Base-by-base conservation (phyloP, 2,113 vertebrate species). In the Bubalus kerabau region DNA sequence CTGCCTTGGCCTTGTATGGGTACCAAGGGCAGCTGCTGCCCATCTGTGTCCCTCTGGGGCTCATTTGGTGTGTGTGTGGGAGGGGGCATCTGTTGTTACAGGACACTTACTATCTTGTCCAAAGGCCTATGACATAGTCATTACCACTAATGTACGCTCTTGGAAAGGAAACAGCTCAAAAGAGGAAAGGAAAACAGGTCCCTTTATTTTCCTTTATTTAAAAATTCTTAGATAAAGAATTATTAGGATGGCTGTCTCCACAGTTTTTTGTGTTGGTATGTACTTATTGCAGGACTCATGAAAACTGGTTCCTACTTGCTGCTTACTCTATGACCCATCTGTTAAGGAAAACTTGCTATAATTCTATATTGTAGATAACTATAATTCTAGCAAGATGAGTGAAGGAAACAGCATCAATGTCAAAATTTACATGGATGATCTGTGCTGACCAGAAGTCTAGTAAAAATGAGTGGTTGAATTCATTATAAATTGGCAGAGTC, bases 281-380 rank as follows among this genome's bases (percentile, higher is more conserved):
- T 90, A 86, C 89, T 96, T 95, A 2, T 64, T 88, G 93, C 62
- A 94, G 64, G 98, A 97, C 92, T 96, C 60, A 81, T 81, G 76
- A 97, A 98, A 97, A 76, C 81, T 4, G 0, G 28, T 86, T 97
- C 83, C 67, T 4, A 0, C 36, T 96, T 30, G n/a, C 40, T 97
- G 59, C 83, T 96, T 85, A 62, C 88, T 97, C 36, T 85, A 19
- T 96, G 87, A 89, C 81, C 32, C 32, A 97, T 87, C 94, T 81
- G 83, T 80, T 43, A 30, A 50, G 52, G 84, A 93, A 43, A 97
- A 97, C 90, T 67, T 36, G 2, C 60, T 74, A 2, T 84, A n/a
- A 67, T 67, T 67, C 62, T 94, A 91, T 88, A 32, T 88, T 46
- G 36, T 17, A 84, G 60, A 40, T 57, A 91, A 90, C 60, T 94